phyloP scores from a whole-genome alignment of 2,113 vertebrate genomes.

The cat (Felis catus) region F.catus_Fca126_mat1.0 CM031415.1:16442001-16442500 shows the following conservation, averaged over 20 bases:
- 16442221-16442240: constrained; percentile 47
- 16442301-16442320: not conserved
- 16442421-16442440: not conserved
- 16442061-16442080: constrained; percentile 69
- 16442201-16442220: constrained; percentile 47
- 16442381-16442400: not conserved
- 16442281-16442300: constrained; percentile 1
- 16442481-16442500: not conserved
- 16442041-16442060: constrained; percentile 62
- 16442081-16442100: constrained; percentile 62
- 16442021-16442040: constrained; percentile 67
- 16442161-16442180: constrained; percentile 38
- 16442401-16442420: not conserved
- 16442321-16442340: not conserved
- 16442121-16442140: constrained; percentile 54
- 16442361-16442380: not conserved
- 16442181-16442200: constrained; percentile 71
- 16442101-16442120: constrained; percentile 42
- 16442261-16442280: constrained; percentile 42
- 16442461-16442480: not conserved
- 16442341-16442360: not conserved
- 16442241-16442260: constrained; percentile 41
- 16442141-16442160: constrained; percentile 3
- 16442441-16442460: not conserved
- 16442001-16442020: constrained; percentile 58